Evolutionary conservation across 2,888 invertebrate species (phyloP), one percentile per base, ranked within the genome.

Genomic region (Nemurella pictetii): DNA sequence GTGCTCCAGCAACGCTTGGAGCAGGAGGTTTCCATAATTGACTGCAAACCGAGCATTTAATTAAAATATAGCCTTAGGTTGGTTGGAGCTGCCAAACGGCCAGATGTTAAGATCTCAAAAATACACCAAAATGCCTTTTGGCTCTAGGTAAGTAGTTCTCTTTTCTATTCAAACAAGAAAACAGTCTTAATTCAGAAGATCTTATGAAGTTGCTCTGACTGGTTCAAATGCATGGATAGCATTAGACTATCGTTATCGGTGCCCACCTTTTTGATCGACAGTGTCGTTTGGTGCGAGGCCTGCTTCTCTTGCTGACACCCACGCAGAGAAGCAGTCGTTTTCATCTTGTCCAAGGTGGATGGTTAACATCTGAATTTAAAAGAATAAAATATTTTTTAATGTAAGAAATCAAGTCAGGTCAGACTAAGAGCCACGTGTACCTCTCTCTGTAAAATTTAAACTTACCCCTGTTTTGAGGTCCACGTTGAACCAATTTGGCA

Each of bases 401-500:
- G 20, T 15, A 20, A 55, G 9, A 32, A 32, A 32, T 32, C n/a
- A n/a, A n/a, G n/a, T n/a, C n/a, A n/a, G n/a, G n/a, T n/a, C 55
- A 36, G 15, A 7, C 15, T 36, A 15, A 36, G 15, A 12, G 9
- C 7, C 55, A 36, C 55, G 55, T 12, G 36, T 9, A 36, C 36
- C 36, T 15, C 15, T 9, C 7, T 9, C 15, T 74, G 4, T 74
- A 7, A 25, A 25, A 25, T 12, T 25, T 74, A 25, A 2, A 78
- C 93, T 90, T 91, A 97, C 96, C 86, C 99, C 99, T 85, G 98
- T 99, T 92, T 99, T 99, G 80, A 99, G 93, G 91, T 99, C 99
- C 78, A 99, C 98, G 87, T 97, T 97, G 90, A 99, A 99, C 99
- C 99, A 99, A 91, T 97, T 98, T 32, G 99, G 99, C 88, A 99